Percentiles rank a stretch among this genome's conserved stretches.
Conservation (phyloP, 2,888 invertebrate genomes). For the Dyspetes luteomarginatus region DNA sequence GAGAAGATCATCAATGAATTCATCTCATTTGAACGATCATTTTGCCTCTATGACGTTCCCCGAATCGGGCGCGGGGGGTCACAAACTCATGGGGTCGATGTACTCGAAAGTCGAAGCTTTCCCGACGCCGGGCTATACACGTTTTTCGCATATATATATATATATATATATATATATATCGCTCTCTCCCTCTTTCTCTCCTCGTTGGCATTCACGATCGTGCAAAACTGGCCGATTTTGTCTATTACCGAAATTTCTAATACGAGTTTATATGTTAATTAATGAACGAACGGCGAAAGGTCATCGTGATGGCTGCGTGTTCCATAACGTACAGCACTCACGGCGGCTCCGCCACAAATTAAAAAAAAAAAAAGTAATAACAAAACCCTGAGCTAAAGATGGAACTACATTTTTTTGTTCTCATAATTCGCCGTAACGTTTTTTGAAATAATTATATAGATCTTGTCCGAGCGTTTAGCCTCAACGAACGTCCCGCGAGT, state of each 20-base stretch:
- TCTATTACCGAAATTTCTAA: slow-evolving; percentile 79
- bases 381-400: neutral
- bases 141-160: too few relatives aligned
- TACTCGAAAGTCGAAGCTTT: slow-evolving; percentile 82
- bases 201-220: slow-evolving; percentile 65
- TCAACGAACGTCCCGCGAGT: too few relatives aligned
- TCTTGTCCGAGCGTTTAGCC: too few relatives aligned
- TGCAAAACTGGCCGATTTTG: slow-evolving; percentile 73
- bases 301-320: slow-evolving; percentile 17
- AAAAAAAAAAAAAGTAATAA: slow-evolving; percentile 7
- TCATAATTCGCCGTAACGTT: too few relatives aligned
- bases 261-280: slow-evolving; percentile 78
- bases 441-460: too few relatives aligned
- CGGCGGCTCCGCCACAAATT: neutral
- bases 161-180: too few relatives aligned
- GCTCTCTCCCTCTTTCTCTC: slow-evolving; percentile 20
- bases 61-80: slow-evolving; percentile 26
- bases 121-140: slow-evolving; percentile 67
- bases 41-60: slow-evolving; percentile 28
- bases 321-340: slow-evolving; percentile 24
- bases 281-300: slow-evolving; percentile 43
- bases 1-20: slow-evolving; percentile 45
- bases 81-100: slow-evolving; percentile 76
- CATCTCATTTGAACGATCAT: slow-evolving; percentile 40
- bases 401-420: neutral